Evolutionary conservation across 2,888 invertebrate species (phyloP).

Genomic region (Dioctria linearis): DNA sequence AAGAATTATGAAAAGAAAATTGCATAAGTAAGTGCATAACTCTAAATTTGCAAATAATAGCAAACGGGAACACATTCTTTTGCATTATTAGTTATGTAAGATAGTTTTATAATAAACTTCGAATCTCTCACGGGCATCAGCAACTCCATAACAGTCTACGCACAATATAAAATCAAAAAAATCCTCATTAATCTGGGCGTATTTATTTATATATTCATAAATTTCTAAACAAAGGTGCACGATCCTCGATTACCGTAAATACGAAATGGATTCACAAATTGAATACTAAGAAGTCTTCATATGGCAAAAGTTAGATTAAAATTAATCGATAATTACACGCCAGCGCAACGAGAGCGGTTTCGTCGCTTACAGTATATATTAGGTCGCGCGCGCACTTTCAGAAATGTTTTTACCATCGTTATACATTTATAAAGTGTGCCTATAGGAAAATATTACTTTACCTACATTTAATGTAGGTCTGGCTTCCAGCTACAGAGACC

Average conservation of each 20-base stretch:
- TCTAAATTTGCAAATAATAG: background rate
- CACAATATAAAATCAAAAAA: background rate
- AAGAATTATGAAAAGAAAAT: no score
- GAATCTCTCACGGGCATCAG: no score
- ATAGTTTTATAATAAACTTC: background rate
- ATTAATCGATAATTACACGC: slow-evolving; percentile 48
- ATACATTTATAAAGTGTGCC: background rate
- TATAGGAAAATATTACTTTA: background rate
- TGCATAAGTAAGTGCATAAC: no score
- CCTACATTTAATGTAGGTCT: background rate
- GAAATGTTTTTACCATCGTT: slow-evolving; percentile 25
- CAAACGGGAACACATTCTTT: background rate
- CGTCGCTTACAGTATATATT: background rate
- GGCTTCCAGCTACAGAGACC: slow-evolving; percentile 1
- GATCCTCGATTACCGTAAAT: slow-evolving; percentile 16
- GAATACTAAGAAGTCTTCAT: slow-evolving; percentile 39
- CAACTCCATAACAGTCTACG: background rate
- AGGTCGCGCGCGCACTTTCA: slow-evolving; percentile 9
- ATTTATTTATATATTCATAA: background rate
- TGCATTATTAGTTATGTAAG: background rate
- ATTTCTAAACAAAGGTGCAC: slow-evolving; percentile 29
- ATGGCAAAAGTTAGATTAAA: slow-evolving; percentile 44
- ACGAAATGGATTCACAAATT: background rate
- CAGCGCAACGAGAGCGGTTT: background rate
- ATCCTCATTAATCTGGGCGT: slow-evolving; percentile 1